Evolutionary conservation across 2,113 vertebrate genomes (phyloP).

Genomic region (Hippocampus guttulatus): DNA sequence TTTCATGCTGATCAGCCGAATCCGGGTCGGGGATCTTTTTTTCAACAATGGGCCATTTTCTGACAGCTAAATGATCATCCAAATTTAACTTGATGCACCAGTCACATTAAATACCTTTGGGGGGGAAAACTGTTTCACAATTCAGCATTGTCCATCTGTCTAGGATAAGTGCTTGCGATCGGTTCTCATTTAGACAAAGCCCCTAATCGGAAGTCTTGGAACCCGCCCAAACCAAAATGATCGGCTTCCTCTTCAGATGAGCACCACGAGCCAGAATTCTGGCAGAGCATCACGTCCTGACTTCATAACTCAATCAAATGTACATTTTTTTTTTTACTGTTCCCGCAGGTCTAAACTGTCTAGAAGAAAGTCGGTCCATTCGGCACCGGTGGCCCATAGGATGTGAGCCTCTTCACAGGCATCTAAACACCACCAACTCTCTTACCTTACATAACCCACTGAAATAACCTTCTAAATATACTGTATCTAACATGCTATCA

Average conservation of each 20-base stretch:
- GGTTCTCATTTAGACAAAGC: neutral
- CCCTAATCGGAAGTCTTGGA: neutral
- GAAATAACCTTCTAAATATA: conserved; percentile 31
- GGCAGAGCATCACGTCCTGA: too few relatives aligned
- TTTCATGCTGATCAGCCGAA: neutral
- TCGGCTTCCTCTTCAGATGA: neutral
- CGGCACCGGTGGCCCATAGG: conserved; percentile 76
- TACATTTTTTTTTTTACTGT: neutral
- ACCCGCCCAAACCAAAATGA: neutral
- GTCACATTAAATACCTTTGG: neutral
- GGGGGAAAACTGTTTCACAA: too few relatives aligned
- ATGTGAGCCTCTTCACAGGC: conserved; percentile 73
- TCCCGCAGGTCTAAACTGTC: conserved; percentile 88
- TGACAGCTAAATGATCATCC: neutral
- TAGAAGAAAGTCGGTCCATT: conserved; percentile 89
- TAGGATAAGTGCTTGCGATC: neutral
- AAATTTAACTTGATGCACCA: neutral
- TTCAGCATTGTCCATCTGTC: too few relatives aligned
- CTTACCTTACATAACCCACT: conserved; percentile 35
- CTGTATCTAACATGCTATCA: conserved; percentile 13
- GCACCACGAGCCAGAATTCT: too few relatives aligned
- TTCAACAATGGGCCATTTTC: too few relatives aligned
- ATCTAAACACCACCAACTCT: conserved; percentile 33
- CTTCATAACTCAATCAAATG: neutral
- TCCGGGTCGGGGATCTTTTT: neutral